These are phyloP conservation scores for Plumapathes pennacea DNA, from an alignment of 92 coral and sea anemone genomes.

Conservation along the genomic window DNA sequence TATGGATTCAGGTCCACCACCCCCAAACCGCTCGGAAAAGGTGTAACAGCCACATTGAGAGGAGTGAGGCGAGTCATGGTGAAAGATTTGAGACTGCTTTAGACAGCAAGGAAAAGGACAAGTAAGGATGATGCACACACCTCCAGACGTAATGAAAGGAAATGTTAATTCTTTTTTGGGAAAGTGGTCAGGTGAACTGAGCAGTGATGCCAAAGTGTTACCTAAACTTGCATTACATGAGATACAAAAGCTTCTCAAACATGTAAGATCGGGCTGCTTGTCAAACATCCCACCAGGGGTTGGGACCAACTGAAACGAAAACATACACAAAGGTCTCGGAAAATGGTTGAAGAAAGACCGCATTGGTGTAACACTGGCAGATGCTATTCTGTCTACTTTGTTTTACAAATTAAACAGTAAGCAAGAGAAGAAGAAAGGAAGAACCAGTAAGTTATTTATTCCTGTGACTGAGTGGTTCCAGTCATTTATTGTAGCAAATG, in stretches of 20 bases:
- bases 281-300: constrained; percentile 48
- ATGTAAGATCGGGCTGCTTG: constrained; percentile 29
- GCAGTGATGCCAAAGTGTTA: constrained; percentile 14
- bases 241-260: constrained; percentile 22
- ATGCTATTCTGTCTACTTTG: constrained; percentile 28
- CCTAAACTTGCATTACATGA: constrained; percentile 26
- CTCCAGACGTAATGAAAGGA: constrained; percentile 19
- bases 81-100: constrained; percentile 39
- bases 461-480: constrained; percentile 37
- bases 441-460: constrained; percentile 2
- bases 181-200: constrained; percentile 21
- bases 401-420: constrained; percentile 26
- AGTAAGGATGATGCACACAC: constrained; percentile 22
- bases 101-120: too few species aligned
- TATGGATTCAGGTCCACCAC: too few species aligned
- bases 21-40: too few species aligned
- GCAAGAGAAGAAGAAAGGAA: constrained; percentile 5
- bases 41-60: constrained; percentile 4
- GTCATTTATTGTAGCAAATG: constrained; percentile 12
- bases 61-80: constrained; percentile 16
- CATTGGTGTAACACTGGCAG: constrained; percentile 50
- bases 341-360: constrained; percentile 55
- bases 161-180: constrained; percentile 9
- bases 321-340: constrained; percentile 31
- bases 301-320: constrained; percentile 60